Base-by-base conservation (phyloP, 2,113 vertebrate genomes). In the Mustela lutreola region DNA sequence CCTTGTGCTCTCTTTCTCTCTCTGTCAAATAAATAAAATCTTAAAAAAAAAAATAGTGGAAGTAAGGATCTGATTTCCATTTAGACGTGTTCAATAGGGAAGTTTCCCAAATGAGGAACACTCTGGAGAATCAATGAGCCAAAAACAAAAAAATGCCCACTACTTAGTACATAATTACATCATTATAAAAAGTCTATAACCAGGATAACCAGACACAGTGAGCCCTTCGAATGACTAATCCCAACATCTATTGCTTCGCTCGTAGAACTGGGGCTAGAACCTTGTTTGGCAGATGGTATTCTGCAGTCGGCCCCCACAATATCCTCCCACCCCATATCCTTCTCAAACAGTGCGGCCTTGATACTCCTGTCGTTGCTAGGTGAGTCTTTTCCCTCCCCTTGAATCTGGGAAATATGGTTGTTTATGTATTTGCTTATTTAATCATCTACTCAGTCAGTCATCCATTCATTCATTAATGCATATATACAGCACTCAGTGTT, bases 61-160 rank as follows among this genome's bases (percentile, higher is more conserved):
- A 42, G 14, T 85, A 81, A 92, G 19, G 36, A 84, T 67, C 21
- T 65, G 28, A 96, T 94, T 92, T 89, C 24, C 42, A 94, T 31
- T 78, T 76, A 90, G 15, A 82, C 3, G 2, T 89, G 84, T 45
- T 94, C 22, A 75, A 22, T 15, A 62, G n/a, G 45, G 2, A 56
- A 81, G 85, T 62, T 33, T 53, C 28, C 28, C 24, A 87, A 39
- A 63, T 90, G 79, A 88, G 14, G 33, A 33, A 65, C 79, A 71
- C 11, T 75, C 75, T 93, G 67, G 9, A 16, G 60, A 36, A 82
- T 14, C 9, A 24, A 45, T 60, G 12, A 82, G 22, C 6, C 26
- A 65, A 91, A 80, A 79, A 75, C 14, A 75, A 86, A 78, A 81
- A 39, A 65, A 85, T 58, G 73, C 3, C 16, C 73, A 63, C 11